Percentiles rank a stretch among this genome's conserved stretches.
phyloP scores from a whole-genome alignment of 1,140 invertebrate species.

The Lordiphosa collinella region DNA sequence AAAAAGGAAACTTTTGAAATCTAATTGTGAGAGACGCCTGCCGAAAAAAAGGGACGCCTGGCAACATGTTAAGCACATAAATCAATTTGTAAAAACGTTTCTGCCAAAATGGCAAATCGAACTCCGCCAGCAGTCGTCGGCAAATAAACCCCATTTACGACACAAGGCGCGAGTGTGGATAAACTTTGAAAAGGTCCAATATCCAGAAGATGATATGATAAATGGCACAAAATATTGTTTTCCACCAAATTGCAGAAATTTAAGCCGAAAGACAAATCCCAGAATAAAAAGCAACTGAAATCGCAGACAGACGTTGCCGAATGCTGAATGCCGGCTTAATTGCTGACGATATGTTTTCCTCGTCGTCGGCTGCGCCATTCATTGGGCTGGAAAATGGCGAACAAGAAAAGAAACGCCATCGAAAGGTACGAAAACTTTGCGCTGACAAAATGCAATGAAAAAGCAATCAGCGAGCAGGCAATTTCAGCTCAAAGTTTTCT shows the following conservation, averaged over 20 bases:
- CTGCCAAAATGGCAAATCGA: conserved; percentile 63
- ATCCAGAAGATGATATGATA: conserved; percentile 6
- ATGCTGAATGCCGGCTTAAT: conserved; percentile 61
- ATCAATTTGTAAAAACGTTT: conserved; percentile 74
- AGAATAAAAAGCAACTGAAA: conserved; percentile 16
- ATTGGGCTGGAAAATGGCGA: conserved; percentile 56
- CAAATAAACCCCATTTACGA: conserved; percentile 42
- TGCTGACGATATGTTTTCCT: conserved; percentile 65
- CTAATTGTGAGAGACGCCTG: conserved; percentile 51
- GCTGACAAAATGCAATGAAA: conserved; percentile 67
- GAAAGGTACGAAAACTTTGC: conserved; percentile 37
- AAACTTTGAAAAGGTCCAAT: not conserved
- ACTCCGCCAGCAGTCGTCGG: conserved; percentile 38
- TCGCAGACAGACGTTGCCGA: conserved; percentile 46
- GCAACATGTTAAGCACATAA: conserved; percentile 75
- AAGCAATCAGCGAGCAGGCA: conserved; percentile 69
- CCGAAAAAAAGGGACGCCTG: conserved; percentile 20
- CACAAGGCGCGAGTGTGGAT: conserved; percentile 35
- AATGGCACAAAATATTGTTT: conserved; percentile 40
- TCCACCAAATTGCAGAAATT: conserved; percentile 1
- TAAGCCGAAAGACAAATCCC: conserved; percentile 33
- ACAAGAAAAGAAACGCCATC: conserved; percentile 2
- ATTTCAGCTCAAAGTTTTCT: conserved; percentile 64
- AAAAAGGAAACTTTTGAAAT: conserved; percentile 54
- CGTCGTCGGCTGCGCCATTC: conserved; percentile 1